These are phyloP conservation scores for Mirza zaza DNA, from an alignment of 2,113 vertebrate species.

Conservation along the genomic window DNA sequence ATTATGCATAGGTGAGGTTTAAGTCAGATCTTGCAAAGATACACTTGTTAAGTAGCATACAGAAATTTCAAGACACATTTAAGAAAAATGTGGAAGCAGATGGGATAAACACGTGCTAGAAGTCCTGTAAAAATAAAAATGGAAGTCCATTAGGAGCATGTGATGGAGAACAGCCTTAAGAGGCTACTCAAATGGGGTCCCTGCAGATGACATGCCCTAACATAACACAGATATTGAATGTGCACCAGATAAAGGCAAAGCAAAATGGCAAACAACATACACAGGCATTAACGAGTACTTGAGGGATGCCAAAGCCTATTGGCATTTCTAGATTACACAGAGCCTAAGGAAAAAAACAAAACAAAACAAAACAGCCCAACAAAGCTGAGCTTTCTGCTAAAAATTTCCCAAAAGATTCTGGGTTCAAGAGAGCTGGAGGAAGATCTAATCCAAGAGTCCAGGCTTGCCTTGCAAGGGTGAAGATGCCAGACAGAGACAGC, in stretches of 20 bases:
- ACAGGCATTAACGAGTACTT: fast-evolving
- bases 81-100: background rate
- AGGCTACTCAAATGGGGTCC: background rate
- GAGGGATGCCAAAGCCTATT: background rate
- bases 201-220: background rate
- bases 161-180: background rate
- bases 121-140: background rate
- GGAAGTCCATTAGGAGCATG: background rate
- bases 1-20: background rate
- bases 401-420: background rate
- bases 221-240: background rate
- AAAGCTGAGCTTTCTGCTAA: background rate
- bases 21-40: background rate
- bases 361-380: background rate
- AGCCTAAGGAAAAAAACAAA: background rate
- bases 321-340: background rate
- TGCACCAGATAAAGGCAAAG: background rate
- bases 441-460: background rate
- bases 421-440: background rate
- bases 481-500: fast-evolving
- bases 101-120: background rate
- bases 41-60: background rate
- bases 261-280: background rate
- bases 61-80: background rate
- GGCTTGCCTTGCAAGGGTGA: background rate